Base-by-base conservation (phyloP, 2,113 vertebrate species). In the Malurus cyaneus region DNA sequence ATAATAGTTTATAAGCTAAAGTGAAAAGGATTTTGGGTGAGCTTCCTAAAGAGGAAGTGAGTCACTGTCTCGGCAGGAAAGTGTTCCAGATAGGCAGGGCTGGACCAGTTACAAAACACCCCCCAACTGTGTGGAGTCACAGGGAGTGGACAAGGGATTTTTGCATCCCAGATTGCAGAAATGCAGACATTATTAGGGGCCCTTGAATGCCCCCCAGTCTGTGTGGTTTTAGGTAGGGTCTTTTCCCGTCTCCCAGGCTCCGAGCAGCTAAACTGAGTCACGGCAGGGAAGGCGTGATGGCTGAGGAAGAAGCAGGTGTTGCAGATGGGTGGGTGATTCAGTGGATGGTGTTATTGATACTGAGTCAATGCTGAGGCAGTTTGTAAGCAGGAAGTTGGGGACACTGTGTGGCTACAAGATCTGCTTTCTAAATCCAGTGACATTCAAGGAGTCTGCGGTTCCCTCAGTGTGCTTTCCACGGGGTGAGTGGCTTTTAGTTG, bases 31-130 rank as follows among this genome's bases (percentile, higher is more conserved):
- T 93, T 96, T 96, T 84, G 94, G 88, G 95, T 97, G 93, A 96
- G 94, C 92, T 95, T 96, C 91, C 80, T 96, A 94, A 94, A 92
- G 88, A 96, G 95, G 95, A 97, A 97, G 96, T 97, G 96, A 97
- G 89, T 97, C 95, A 97, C 80, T 95, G 96, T 96, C 94, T 97
- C 93, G 50, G 71, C 91, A 96, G 95, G 95, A 96, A 96, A 94
- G 70, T 82, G 92, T 90, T 93, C 94, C 96, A 96, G 91, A 96
- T 94, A 96, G 95, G 95, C 96, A 95, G 89, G 92, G 96, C 87
- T 97, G 96, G 94, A 96, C 94, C 89, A 95, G 44, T 91, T 73
- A 90, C 93, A 93, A 90, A 95, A 93, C 88, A 86, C 49, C 91
- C 94, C 91, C 91, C 90, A 84, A 42, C 52, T 29, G 53, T 1